phyloP scores from a whole-genome alignment of 2,113 vertebrate species.

The Bathybates hornii region DNA sequence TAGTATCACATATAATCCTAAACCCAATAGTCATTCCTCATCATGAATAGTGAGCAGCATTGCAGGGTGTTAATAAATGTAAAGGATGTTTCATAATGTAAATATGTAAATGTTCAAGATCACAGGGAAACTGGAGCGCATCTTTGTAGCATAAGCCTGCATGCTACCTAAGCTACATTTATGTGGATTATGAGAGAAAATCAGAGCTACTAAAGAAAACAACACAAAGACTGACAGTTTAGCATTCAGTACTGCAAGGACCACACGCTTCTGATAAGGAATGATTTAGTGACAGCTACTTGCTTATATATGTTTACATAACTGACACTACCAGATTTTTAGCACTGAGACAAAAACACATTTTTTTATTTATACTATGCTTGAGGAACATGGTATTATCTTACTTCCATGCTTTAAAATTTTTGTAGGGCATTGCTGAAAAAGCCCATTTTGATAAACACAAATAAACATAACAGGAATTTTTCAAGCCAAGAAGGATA shows the following conservation, averaged over 20 bases:
- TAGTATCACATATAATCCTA: neutral
- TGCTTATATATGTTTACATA: neutral
- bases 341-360: neutral
- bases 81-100: neutral
- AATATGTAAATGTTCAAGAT: neutral
- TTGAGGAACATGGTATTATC: neutral
- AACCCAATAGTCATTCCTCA: neutral
- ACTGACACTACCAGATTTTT: neutral
- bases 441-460: neutral
- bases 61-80: neutral
- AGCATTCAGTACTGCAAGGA: neutral
- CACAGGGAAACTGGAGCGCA: neutral
- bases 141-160: neutral
- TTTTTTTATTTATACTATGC: neutral
- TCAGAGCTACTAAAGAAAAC: neutral
- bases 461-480: neutral
- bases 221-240: neutral
- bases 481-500: neutral
- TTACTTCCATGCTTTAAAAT: neutral
- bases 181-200: neutral
- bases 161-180: neutral
- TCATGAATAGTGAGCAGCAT: neutral
- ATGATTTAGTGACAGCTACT: neutral
- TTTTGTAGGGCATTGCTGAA: neutral
- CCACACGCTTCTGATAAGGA: neutral